These are phyloP conservation scores for Actias luna DNA, from an alignment of 2,888 invertebrate genomes.

Conservation along the genomic window DNA sequence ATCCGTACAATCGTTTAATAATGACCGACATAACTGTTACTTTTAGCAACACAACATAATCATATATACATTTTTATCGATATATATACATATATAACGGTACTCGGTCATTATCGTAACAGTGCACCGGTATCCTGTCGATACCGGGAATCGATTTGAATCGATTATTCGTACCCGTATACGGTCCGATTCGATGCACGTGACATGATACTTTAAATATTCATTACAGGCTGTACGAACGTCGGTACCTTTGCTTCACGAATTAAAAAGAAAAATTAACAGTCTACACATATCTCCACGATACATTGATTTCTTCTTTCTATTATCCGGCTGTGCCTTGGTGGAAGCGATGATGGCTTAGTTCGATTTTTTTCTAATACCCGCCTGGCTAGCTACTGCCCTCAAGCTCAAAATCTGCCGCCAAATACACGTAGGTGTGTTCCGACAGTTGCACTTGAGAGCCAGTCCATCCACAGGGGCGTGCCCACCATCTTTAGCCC, in stretches of 20 bases:
- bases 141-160: conserved; percentile 9
- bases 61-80: conserved; percentile 5
- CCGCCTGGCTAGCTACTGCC: too few species aligned
- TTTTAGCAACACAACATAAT: neutral
- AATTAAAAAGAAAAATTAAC: neutral
- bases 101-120: conserved; percentile 8
- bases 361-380: too few species aligned
- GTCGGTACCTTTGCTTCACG: neutral
- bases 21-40: neutral
- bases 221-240: neutral
- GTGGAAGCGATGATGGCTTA: too few species aligned
- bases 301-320: too few species aligned
- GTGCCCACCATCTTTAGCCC: too few species aligned
- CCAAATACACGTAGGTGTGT: too few species aligned
- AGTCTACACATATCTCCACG: too few species aligned
- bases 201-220: conserved; percentile 9
- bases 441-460: too few species aligned
- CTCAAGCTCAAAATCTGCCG: too few species aligned
- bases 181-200: conserved; percentile 10
- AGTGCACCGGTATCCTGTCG: conserved; percentile 9
- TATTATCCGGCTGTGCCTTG: too few species aligned
- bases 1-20: neutral
- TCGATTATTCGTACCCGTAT: conserved; percentile 16
- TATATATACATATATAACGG: too few species aligned
- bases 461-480: too few species aligned